Base-by-base conservation (phyloP, 2,888 invertebrate genomes). In the Agrochola circellaris region DNA sequence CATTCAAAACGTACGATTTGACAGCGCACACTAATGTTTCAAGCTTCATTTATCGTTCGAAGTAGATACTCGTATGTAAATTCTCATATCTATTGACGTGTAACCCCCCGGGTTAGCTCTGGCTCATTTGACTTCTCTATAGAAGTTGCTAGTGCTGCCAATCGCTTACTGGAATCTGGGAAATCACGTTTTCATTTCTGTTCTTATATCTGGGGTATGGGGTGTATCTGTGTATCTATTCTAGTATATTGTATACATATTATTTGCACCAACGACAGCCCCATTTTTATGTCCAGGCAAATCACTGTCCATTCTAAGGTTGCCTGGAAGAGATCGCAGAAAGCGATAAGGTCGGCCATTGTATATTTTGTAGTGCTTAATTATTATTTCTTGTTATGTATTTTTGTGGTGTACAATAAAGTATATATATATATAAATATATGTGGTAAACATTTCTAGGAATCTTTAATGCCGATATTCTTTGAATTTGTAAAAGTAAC, bases 61-160 rank as follows among this genome's bases (percentile, higher is more conserved):
- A 79, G 83, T 83, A 83, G 79, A 86, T 69, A 82, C 54, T 79
- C 77, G 82, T 79, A 78, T 86, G 83, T 83, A 86, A 83, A 83
- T 83, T 84, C 83, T 86, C 83, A 74, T 86, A 83, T 83, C 83
- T 83, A 83, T 86, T 83, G 83, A 86, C 86, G 79, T 83, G 71
- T 61, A 83, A 72, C 71, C 86, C 86, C 86, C 42, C 56, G 86
- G 79, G 86, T 71, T 71, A 86, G 69, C 62, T 74, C 66, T 69
- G 74, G 65, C 84, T 84, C 83, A 84, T 84, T 86, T 84, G 79
- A 83, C 86, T 84, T 83, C 84, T 56, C 74, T 72, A 62, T 84
- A 80, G 68, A 83, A 83, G 68, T 78, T 74, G 56, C 62, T 86
- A 82, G 73, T 61, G 61, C 79, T 79, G 68, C 83, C 86, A 84